Evolutionary conservation across 35 echinoderm and acorn worm species (phyloP), one percentile per base, ranked within the genome.

Genomic region (Apostichopus californicus): DNA sequence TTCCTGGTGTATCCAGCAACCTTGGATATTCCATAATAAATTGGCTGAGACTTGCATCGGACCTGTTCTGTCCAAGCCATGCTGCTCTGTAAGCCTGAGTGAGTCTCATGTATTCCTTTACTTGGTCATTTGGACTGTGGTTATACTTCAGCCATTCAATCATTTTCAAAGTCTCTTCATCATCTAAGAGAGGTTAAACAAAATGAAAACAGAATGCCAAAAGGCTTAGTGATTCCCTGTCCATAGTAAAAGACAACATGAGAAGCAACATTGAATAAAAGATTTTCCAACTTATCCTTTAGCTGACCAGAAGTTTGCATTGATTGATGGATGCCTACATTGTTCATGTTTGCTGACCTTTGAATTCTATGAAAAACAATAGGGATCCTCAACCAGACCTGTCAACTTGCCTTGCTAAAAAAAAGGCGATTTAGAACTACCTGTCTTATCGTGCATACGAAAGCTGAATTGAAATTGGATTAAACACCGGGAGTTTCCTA

Each of bases 81-180:
- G 24, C 24, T 25, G 24, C 24, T 25, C 24, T 25, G 24, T 25
- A 25, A 25, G 24, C 24, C 24, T 25, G 24, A 25, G 24, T 25
- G 24, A 86, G 55, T 86, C 83, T 57, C 83, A 59, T 86, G 83
- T 86, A 86, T 46, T 86, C 83, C 55, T 84, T 84, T 46, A 84
- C 23, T 84, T 84, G 24, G 10, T 84, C 81, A 46, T 13, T 46
- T 84, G 81, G 81, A 18, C 34, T 57, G 55, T 84, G 81, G 20
- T 84, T 84, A 46, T 46, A 84, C 54, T 84, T 84, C 81, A 84
- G 1, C 81, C 81, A 84, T 84, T 84, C 81, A 9, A n/a, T 57
- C 81, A 84, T 84, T 57, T 57, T 84, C n/a, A 20, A 46, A 20
- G 54, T n/a, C 8, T 84, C 6, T 84, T 46, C 81, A 84, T 84